Conservation (phyloP, 2,888 invertebrate genomes). For the Drosophila atroscutellata region DNA sequence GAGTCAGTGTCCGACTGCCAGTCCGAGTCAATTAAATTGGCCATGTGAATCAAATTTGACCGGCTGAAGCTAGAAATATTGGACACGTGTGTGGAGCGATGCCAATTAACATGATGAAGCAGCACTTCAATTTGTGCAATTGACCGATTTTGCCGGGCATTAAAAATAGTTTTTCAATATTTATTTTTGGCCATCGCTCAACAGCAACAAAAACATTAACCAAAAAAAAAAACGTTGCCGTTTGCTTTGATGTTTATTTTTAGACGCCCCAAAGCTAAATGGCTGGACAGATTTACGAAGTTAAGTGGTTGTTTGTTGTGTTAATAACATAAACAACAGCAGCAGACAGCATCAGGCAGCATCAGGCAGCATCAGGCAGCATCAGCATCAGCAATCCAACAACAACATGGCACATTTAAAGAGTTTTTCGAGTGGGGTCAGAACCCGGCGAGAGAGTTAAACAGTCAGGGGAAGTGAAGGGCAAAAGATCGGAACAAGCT, state of each 20-base stretch:
- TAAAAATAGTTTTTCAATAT: slow-evolving; percentile 74
- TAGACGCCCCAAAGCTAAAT: slow-evolving; percentile 59
- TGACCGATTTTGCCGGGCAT: slow-evolving; percentile 47
- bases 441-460: slow-evolving; percentile 13
- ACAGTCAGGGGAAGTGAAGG: neutral
- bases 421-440: slow-evolving; percentile 32
- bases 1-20: neutral
- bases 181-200: slow-evolving; percentile 66
- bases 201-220: neutral
- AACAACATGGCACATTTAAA: slow-evolving; percentile 13
- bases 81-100: slow-evolving; percentile 24
- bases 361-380: neutral
- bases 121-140: slow-evolving; percentile 64
- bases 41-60: slow-evolving; percentile 25
- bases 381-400: slow-evolving; percentile 9
- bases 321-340: slow-evolving; percentile 67
- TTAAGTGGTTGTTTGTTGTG: slow-evolving; percentile 77
- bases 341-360: slow-evolving; percentile 7
- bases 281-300: slow-evolving; percentile 64
- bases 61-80: neutral
- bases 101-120: slow-evolving; percentile 46
- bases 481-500: slow-evolving; percentile 30
- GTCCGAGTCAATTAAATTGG: slow-evolving; percentile 3
- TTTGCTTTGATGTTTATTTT: slow-evolving; percentile 71
- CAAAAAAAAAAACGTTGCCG: slow-evolving; percentile 20